Evolutionary conservation across 2,797 vertebrate genomes (phyloP), one percentile per base, ranked within the genome.

Genomic region (Heterohyrax brucei): DNA sequence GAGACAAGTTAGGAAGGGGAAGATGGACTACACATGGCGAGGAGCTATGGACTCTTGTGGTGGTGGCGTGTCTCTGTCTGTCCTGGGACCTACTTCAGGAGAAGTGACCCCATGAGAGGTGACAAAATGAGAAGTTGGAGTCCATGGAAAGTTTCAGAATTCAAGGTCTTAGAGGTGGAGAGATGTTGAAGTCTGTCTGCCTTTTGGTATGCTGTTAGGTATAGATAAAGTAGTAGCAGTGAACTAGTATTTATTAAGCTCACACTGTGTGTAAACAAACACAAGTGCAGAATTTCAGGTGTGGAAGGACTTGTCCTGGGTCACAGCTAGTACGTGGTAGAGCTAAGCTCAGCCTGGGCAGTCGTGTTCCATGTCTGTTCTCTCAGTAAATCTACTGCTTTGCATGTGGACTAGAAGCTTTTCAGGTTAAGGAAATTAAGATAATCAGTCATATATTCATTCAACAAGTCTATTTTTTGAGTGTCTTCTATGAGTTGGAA

Each of bases 331-430:
- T 30, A 56, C 28, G 39, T 9, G 8, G 28, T 33, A 62, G 39
- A 70, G 28, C 22, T 70, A 10, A 46, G 44, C 7, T 8, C 6
- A 22, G 61, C n/a, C 5, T 8, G 33, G 22, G 1, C 13, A 24
- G 24, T 39, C 9, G 16, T 10, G 7, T n/a, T 44, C n/a, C 39
- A 22, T 3, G 77, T 22, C 22, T 1, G 3, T 44, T 12, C 6
- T 81, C 50, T 50, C 9, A 33, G 19, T 10, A n/a, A 0, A 1
- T 24, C 8, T 0, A 6, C 18, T 59, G 12, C 24, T 44, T 84
- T 13, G 80, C 10, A 13, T 53, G 59, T n/a, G 56, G 7, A 3
- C 24, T 19, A 12, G 48, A 82, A 24, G 1, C 53, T 72, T 84
- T 90, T 13, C 24, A 22, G 68, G 4, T 48, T 46, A 44, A 75